phyloP scores from a whole-genome alignment of 2,888 invertebrate genomes.

The Tachystola acroxantha region DNA sequence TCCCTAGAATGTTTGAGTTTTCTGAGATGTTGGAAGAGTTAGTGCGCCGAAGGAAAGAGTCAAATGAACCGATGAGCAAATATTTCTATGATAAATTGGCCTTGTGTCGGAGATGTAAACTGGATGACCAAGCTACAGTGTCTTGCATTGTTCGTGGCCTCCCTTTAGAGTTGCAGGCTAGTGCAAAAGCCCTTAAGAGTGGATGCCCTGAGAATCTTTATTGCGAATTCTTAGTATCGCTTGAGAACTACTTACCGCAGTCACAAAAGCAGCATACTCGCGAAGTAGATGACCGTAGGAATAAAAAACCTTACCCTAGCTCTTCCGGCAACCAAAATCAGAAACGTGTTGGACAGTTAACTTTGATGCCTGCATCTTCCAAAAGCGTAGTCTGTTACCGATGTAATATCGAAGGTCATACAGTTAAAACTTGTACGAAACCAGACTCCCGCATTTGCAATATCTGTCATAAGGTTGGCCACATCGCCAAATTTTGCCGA shows the following conservation, averaged over 20 bases:
- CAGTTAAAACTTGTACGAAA: constrained; percentile 12
- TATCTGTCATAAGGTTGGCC: constrained; percentile 17
- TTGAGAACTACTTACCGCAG: constrained; percentile 17
- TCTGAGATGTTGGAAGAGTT: constrained; percentile 19
- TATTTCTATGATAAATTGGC: constrained; percentile 29
- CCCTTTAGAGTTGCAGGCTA: constrained; percentile 18
- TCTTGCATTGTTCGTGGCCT: constrained; percentile 24
- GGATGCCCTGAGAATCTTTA: constrained; percentile 20
- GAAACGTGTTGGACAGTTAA: no score
- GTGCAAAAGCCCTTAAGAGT: constrained; percentile 24
- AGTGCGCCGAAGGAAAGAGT: constrained; percentile 18
- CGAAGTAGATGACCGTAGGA: no score
- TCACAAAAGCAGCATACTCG: no score
- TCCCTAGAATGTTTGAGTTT: constrained; percentile 23
- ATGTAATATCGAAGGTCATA: constrained; percentile 16
- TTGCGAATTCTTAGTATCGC: constrained; percentile 18
- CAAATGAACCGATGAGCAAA: constrained; percentile 21
- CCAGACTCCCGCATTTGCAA: constrained; percentile 17
- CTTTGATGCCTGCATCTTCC: no score
- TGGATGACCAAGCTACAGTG: constrained; percentile 16
- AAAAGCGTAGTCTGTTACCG: constrained; percentile 3
- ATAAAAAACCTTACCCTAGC: no score
- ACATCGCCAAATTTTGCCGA: constrained; percentile 15
- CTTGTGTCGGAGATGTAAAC: constrained; percentile 24
- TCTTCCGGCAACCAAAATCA: constrained; percentile 1